Percentiles rank a stretch among this genome's conserved stretches.
Conservation (phyloP, 2,888 invertebrate genomes). For the Matsumyia berberina region DNA sequence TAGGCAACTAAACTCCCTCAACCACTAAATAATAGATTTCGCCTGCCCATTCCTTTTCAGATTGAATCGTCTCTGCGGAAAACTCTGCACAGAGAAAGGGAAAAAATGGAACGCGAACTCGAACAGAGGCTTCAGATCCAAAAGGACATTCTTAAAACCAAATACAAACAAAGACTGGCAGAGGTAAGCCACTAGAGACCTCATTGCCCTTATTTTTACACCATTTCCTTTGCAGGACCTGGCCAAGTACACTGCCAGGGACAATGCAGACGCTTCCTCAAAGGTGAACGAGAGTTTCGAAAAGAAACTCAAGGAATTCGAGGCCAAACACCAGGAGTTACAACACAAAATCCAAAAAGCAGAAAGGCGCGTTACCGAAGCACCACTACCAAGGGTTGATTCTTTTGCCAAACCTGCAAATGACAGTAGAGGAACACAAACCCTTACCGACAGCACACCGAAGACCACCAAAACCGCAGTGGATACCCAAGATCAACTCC, state of each 20-base stretch:
- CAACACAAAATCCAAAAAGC: constrained; percentile 78
- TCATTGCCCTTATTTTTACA: neutral
- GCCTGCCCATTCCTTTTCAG: constrained; percentile 53
- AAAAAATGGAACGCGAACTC: constrained; percentile 79
- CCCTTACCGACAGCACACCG: neutral
- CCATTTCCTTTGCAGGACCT: constrained; percentile 77
- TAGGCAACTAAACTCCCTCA: too few relatives aligned
- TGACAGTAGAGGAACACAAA: constrained; percentile 41
- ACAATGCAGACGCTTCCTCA: constrained; percentile 70
- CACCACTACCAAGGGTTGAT: neutral
- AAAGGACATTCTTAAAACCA: constrained; percentile 80
- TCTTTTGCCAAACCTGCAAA: neutral
- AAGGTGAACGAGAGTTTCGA: constrained; percentile 80
- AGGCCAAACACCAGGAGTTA: constrained; percentile 79
- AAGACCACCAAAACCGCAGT: neutral
- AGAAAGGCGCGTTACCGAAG: constrained; percentile 47
- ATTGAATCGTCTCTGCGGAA: constrained; percentile 81
- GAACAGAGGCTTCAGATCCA: constrained; percentile 81
- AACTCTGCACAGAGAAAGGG: constrained; percentile 80
- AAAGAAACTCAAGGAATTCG: constrained; percentile 80
- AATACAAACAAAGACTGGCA: constrained; percentile 80
- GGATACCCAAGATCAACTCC: constrained; percentile 45
- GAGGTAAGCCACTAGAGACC: constrained; percentile 77
- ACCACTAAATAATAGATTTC: too few relatives aligned
- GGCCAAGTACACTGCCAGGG: constrained; percentile 74